These are phyloP conservation scores for Nemapogon koenigi DNA, from an alignment of 2,888 invertebrate species.

Conservation along the genomic window DNA sequence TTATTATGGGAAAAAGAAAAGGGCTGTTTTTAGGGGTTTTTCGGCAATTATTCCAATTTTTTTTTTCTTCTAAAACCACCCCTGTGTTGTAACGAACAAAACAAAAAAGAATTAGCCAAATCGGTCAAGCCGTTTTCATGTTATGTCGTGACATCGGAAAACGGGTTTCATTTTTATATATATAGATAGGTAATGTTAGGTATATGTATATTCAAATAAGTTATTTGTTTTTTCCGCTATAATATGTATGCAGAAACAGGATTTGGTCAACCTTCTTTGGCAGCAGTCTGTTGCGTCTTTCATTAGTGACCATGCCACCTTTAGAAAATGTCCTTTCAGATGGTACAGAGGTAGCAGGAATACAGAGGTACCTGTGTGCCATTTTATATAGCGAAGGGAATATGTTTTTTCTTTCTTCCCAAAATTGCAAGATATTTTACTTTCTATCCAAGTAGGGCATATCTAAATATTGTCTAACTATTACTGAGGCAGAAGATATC, in stretches of 20 bases:
- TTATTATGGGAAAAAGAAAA: too few species aligned
- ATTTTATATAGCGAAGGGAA: background rate
- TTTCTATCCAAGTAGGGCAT: conserved; percentile 5
- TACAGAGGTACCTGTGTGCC: conserved; percentile 1
- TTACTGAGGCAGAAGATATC: background rate
- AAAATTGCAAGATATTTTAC: conserved; percentile 8
- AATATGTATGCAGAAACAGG: conserved; percentile 2
- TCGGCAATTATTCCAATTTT: too few species aligned
- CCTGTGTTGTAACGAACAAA: too few species aligned
- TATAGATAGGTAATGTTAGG: too few species aligned
- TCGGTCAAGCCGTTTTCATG: too few species aligned
- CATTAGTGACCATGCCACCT: conserved; percentile 6
- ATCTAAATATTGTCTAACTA: conserved; percentile 1
- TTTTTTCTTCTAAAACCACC: too few species aligned
- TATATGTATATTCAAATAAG: too few species aligned
- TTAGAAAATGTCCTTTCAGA: conserved; percentile 10
- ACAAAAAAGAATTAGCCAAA: too few species aligned
- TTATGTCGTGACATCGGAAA: too few species aligned
- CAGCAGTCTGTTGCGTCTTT: conserved; percentile 9
- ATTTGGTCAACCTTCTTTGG: conserved; percentile 6
- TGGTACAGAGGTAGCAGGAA: conserved; percentile 2
- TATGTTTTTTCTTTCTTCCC: conserved; percentile 6
- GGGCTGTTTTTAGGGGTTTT: too few species aligned
- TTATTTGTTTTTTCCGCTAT: too few species aligned
- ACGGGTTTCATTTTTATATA: too few species aligned